Percentiles rank a stretch among this genome's conserved stretches.
These are phyloP conservation scores for Melolontha melolontha DNA, from an alignment of 2,888 invertebrate species.

Conservation along the genomic window DNA sequence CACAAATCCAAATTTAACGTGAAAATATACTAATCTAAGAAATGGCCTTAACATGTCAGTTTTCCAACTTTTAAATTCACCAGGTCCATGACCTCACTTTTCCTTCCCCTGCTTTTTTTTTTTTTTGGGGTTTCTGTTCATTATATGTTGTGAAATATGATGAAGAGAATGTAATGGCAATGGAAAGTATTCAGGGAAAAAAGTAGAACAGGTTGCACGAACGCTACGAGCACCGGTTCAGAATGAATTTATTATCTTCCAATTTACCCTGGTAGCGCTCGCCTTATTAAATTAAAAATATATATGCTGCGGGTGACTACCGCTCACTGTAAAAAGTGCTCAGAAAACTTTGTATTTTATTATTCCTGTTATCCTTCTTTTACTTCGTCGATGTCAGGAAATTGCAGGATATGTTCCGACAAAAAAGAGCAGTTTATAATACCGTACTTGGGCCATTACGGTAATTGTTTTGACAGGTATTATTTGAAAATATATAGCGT, in stretches of 20 bases:
- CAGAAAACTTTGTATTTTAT: conserved; percentile 26
- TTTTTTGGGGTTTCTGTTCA: conserved; percentile 25
- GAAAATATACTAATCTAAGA: no score
- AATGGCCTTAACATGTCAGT: neutral
- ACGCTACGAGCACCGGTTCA: conserved; percentile 5
- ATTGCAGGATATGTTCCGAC: conserved; percentile 4
- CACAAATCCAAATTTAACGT: no score
- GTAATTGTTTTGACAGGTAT: conserved; percentile 24
- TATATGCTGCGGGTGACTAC: conserved; percentile 17
- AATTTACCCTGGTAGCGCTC: conserved; percentile 36
- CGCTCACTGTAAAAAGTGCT: conserved; percentile 18
- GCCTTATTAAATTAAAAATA: conserved; percentile 42
- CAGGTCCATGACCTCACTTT: conserved; percentile 17
- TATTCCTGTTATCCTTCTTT: conserved; percentile 20
- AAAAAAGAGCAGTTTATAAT: conserved; percentile 18
- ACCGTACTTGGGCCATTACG: conserved; percentile 18
- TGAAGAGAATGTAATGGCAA: conserved; percentile 5
- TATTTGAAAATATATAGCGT: neutral
- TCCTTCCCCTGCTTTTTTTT: no score
- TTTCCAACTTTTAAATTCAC: conserved; percentile 21
- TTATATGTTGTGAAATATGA: conserved; percentile 33
- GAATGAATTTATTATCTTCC: conserved; percentile 41
- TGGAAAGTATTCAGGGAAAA: conserved; percentile 12
- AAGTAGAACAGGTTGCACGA: conserved; percentile 20
- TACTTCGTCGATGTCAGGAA: conserved; percentile 1